Base-by-base conservation (phyloP, 2,888 invertebrate genomes). In the Teleogryllus oceanicus region DNA sequence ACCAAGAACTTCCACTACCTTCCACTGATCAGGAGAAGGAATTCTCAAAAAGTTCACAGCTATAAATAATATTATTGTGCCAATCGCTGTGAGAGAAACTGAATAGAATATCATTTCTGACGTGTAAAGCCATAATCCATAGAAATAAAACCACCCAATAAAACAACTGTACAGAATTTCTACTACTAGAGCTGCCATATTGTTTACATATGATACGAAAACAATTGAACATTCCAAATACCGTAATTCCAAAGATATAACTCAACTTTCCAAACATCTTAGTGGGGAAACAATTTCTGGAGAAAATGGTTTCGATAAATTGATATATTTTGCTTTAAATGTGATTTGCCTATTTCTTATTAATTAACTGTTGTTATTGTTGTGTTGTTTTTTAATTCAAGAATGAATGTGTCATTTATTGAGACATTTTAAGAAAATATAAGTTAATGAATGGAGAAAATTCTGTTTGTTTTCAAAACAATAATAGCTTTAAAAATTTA, bases 1-100 rank as follows among this genome's bases (percentile, higher is more conserved):
- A 16, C 87, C 87, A 62, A 87, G 84, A 51, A 87, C 84, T 82
- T 85, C 84, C 78, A 84, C 83, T 11, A 86, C 84, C 76, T 82
- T 80, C 77, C 76, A 83, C 74, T 80, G 75, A 82, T 84, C 81
- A 11, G 86, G 85, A 11, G 85, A 84, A 80, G 86, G 84, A 78
- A 86, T 82, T 82, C 85, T 85, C 13, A 81, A 80, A 78, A 85
- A 80, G 82, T 83, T 84, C 77, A 86, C 79, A 21, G 83, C 80
- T 76, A 85, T 76, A 74, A 84, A 78, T 75, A 86, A 49, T 24
- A 81, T 11, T 76, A 82, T 12, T 24, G 82, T 74, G 13, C 80
- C 80, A 18, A 83, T 50, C 18, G 81, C 18, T 21, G 80, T 51
- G 2, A 80, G 11, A 11, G 83, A 81, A 24, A 83, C 75, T 10